phyloP scores from a whole-genome alignment of 2,797 vertebrate genomes.

The Phataginus tetradactyla region DNA sequence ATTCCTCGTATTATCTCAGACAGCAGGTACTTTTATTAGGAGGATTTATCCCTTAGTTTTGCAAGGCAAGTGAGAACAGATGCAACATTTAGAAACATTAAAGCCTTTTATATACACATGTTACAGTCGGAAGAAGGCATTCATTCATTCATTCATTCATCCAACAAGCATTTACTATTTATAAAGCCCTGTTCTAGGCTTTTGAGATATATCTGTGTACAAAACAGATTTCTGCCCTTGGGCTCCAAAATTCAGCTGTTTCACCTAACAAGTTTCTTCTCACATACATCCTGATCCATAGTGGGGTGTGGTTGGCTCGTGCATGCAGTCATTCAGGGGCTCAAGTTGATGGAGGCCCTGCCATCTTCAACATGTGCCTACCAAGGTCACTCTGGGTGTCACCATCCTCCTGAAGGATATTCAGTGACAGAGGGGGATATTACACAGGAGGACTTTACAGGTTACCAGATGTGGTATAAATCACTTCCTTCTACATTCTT shows the following conservation, averaged over 20 bases:
- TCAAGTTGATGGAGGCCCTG: background rate
- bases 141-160: background rate
- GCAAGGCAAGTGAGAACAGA: background rate
- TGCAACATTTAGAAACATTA: background rate
- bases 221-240: background rate
- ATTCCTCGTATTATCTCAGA: background rate
- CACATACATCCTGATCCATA: background rate
- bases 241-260: background rate
- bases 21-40: background rate
- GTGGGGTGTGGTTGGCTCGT: background rate
- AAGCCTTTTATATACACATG: background rate
- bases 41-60: background rate
- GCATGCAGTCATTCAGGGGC: background rate
- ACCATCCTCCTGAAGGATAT: background rate
- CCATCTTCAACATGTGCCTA: background rate
- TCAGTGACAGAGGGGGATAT: background rate
- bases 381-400: background rate
- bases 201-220: background rate
- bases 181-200: background rate
- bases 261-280: background rate
- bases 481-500: background rate
- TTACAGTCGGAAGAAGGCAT: background rate
- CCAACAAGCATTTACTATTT: background rate
- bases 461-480: background rate
- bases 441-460: background rate